phyloP scores from a whole-genome alignment of 2,888 invertebrate genomes.

The Dynastes grantii region DNA sequence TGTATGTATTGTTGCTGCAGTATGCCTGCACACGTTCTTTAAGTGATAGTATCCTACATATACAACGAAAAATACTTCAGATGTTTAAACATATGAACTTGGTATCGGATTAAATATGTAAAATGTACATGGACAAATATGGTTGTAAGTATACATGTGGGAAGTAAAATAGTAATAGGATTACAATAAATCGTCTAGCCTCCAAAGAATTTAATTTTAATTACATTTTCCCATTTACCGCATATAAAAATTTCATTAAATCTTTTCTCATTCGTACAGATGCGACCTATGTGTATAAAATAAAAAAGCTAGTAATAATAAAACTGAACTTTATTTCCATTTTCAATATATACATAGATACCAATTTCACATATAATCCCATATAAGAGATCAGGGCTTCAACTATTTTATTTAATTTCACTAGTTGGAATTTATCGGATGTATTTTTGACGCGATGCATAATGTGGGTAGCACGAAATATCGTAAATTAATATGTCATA shows the following conservation, averaged over 20 bases:
- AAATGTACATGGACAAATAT: neutral
- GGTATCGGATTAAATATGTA: neutral
- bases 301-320: neutral
- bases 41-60: neutral
- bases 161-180: neutral
- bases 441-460: neutral
- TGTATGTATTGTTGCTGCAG: no score
- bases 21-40: no score
- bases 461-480: neutral
- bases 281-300: no score
- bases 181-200: conserved; percentile 11
- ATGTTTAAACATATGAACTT: neutral
- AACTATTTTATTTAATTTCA: no score
- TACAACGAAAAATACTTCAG: neutral
- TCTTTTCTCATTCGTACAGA: conserved; percentile 2
- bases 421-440: neutral
- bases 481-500: conserved; percentile 30
- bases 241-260: conserved; percentile 18
- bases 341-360: neutral
- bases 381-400: no score
- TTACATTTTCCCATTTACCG: neutral
- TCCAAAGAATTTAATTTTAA: conserved; percentile 6
- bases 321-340: neutral
- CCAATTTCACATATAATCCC: no score
- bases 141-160: neutral